phyloP scores from a whole-genome alignment of 2,113 vertebrate species.

The Nasalis larvatus region DNA sequence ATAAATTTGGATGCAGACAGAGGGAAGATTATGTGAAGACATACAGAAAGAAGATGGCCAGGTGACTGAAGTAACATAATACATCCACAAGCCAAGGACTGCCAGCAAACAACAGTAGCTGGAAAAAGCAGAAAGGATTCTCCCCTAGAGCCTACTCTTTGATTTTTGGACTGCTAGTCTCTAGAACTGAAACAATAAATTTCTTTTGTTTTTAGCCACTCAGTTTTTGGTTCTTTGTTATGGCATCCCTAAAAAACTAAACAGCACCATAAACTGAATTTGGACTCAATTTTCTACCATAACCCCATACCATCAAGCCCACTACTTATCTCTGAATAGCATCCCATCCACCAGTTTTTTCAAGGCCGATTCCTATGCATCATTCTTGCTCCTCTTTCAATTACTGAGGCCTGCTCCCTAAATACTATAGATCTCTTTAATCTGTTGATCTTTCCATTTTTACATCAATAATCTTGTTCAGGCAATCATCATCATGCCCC shows the following conservation, averaged over 20 bases:
- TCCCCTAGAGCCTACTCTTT: background rate
- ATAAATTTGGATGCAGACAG: background rate
- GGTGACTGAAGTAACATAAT: background rate
- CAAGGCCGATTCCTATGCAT: background rate
- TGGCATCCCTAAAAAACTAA: background rate
- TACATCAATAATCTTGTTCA: background rate
- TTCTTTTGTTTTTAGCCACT: background rate
- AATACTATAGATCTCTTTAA: background rate
- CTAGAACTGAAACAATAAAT: background rate
- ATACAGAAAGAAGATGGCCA: background rate
- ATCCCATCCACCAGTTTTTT: background rate
- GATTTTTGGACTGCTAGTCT: background rate
- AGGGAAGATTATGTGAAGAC: background rate
- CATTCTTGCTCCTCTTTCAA: background rate
- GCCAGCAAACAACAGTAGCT: background rate
- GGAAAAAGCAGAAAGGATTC: background rate
- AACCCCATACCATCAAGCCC: background rate
- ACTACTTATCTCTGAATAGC: background rate
- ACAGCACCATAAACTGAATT: background rate
- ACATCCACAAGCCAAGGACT: background rate
- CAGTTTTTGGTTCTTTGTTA: background rate
- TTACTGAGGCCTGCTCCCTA: background rate
- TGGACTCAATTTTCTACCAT: background rate
- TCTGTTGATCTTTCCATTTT: background rate
- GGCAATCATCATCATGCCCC: background rate